Base-by-base conservation (phyloP, 2,113 vertebrate genomes). In the Cisticola juncidis region DNA sequence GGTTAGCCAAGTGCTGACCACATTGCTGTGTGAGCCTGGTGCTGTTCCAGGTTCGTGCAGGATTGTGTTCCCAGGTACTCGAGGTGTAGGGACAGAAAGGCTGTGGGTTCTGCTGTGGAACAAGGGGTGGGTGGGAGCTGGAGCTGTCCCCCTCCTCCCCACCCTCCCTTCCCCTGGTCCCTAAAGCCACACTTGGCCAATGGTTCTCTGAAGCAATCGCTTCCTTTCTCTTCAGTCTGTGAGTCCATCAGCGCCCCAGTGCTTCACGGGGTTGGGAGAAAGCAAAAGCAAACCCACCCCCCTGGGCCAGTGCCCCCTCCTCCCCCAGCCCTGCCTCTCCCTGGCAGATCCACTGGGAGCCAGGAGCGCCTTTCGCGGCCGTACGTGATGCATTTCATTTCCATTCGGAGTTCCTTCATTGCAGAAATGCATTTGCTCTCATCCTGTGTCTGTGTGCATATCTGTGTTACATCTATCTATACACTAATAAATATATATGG, bases 401-500 rank as follows among this genome's bases (percentile, higher is more conserved):
- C 22, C 1, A 70, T 26, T n/a, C 84, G 91, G 95, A 97, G 90
- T 88, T 97, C 97, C 97, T 98, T 98, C 98, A 98, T 97, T 95
- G 96, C 93, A 86, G 87, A 82, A 95, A 88, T 3, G 6, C 29
- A 47, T 90, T 90, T 81, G 86, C 90, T 93, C 86, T 89, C 82
- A 45, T 76, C 56, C 93, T 81, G 94, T 92, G 94, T 84, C 96
- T 79, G 95, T 88, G 97, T 91, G 96, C 97, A 92, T 83, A 96
- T 22, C 91, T 87, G 88, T 1, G 50, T 86, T 66, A 76, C 45
- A 51, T 35, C 94, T 87, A 74, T 18, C 79, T 84, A 35, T 22
- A 56, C 3, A 62, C 72, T 91, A 96, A 92, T 94, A 98, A 97
- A 97, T 98, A 97, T 40, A 68, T 91, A 95, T 97, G 97, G 98